Percentiles rank a stretch among this genome's conserved stretches.
Conservation (phyloP, 2,113 vertebrate genomes). For the Alexandromys fortis region DNA sequence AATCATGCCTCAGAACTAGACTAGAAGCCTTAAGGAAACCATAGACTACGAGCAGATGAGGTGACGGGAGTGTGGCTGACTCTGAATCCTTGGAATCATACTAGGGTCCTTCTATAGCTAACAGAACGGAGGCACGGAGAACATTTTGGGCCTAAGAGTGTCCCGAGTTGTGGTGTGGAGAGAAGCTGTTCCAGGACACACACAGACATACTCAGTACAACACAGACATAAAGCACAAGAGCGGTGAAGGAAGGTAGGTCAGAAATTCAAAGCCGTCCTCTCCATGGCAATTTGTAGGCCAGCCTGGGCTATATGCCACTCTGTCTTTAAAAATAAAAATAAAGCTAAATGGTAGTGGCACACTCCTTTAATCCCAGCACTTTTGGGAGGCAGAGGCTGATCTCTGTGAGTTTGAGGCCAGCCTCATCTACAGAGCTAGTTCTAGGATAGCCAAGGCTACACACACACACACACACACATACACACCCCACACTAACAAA, state of each 20-base stretch:
- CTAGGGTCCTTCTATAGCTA: not conserved
- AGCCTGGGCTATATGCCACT: not conserved
- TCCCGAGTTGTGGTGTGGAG: not conserved
- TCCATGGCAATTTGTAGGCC: not conserved
- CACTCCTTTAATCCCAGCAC: not conserved
- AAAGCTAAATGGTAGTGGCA: not conserved
- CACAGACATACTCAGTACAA: not conserved
- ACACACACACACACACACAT: too few species aligned
- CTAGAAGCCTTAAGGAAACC: not conserved
- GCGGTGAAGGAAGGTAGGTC: not conserved
- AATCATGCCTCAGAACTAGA: conserved; percentile 1
- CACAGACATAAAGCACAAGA: not conserved
- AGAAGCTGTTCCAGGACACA: not conserved
- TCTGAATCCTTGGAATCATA: not conserved
- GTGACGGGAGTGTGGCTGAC: not conserved
- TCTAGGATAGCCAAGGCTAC: not conserved
- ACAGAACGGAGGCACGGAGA: not conserved
- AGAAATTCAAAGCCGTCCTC: not conserved
- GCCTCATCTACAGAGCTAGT: not conserved
- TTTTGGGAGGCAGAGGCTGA: too few species aligned
- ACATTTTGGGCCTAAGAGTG: not conserved
- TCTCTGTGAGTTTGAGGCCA: not conserved
- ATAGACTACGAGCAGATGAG: not conserved
- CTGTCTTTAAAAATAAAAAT: not conserved
- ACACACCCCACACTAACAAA: too few species aligned